Evolutionary conservation across 2,113 vertebrate species (phyloP).

Genomic region (Felis chaus): DNA sequence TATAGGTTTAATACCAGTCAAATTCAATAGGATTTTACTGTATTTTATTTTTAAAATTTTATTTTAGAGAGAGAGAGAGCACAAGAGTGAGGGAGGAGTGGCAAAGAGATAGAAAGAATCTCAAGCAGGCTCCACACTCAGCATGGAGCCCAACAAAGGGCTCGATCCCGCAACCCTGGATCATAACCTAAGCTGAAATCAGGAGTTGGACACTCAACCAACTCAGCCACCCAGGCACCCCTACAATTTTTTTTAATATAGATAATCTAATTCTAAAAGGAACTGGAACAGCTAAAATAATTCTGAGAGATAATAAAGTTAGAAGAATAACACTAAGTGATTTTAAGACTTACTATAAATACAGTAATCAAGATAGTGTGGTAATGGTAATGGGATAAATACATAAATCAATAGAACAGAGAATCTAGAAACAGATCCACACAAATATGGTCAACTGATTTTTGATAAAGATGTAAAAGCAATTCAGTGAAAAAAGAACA

Average conservation of each 20-base stretch:
- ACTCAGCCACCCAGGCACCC: too few relatives aligned
- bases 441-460: not conserved
- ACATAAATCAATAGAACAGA: not conserved
- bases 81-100: too few relatives aligned
- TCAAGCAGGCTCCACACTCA: too few relatives aligned
- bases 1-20: not conserved
- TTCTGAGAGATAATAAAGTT: slow-evolving; percentile 3
- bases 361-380: not conserved
- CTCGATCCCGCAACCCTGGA: too few relatives aligned
- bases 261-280: not conserved
- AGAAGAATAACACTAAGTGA: not conserved
- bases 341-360: not conserved
- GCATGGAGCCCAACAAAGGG: too few relatives aligned
- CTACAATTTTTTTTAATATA: not conserved
- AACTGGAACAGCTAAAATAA: slow-evolving; percentile 5
- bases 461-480: not conserved
- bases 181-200: too few relatives aligned
- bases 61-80: too few relatives aligned
- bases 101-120: too few relatives aligned
- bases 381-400: not conserved
- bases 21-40: not conserved
- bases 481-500: not conserved
- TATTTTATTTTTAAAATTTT: too few relatives aligned
- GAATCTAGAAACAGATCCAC: not conserved
- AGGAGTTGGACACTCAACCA: too few relatives aligned